phyloP scores from a whole-genome alignment of 2,888 invertebrate genomes.

The Pristionchus maxplancki region DNA sequence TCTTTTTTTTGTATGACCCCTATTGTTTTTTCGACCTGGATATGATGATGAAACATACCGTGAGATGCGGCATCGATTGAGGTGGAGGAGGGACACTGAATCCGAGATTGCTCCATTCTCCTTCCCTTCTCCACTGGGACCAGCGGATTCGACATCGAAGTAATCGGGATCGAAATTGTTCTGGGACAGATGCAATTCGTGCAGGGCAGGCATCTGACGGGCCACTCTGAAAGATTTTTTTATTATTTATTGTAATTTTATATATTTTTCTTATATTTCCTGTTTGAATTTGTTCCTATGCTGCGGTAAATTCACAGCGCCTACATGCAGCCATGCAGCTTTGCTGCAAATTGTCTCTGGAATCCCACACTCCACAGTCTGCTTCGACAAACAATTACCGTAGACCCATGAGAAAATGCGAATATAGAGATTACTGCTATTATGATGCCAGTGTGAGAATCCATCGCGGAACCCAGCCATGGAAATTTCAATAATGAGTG shows the following conservation, averaged over 20 bases:
- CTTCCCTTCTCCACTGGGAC: constrained; percentile 45
- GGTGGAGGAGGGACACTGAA: constrained; percentile 43
- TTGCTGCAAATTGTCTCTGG: neutral
- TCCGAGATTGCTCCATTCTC: constrained; percentile 51
- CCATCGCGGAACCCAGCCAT: too few species aligned
- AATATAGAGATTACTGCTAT: too few species aligned
- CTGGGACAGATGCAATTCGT: constrained; percentile 68
- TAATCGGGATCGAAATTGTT: constrained; percentile 60
- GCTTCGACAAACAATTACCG: neutral
- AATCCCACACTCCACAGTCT: neutral
- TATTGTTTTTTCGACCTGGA: too few species aligned
- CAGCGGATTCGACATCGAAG: neutral
- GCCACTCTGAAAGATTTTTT: constrained; percentile 52
- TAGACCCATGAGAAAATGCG: neutral
- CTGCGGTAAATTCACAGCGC: too few species aligned
- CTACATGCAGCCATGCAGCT: neutral
- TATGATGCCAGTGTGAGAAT: too few species aligned
- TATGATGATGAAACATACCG: too few species aligned
- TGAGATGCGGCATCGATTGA: constrained; percentile 51
- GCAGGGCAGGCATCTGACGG: constrained; percentile 59
- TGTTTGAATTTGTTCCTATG: too few species aligned
- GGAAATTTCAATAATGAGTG: too few species aligned
- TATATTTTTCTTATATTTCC: too few species aligned
- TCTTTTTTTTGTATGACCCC: too few species aligned
- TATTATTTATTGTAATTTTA: too few species aligned